phyloP scores from a whole-genome alignment of 2,888 invertebrate species.

The Lithophane semibrunnea region DNA sequence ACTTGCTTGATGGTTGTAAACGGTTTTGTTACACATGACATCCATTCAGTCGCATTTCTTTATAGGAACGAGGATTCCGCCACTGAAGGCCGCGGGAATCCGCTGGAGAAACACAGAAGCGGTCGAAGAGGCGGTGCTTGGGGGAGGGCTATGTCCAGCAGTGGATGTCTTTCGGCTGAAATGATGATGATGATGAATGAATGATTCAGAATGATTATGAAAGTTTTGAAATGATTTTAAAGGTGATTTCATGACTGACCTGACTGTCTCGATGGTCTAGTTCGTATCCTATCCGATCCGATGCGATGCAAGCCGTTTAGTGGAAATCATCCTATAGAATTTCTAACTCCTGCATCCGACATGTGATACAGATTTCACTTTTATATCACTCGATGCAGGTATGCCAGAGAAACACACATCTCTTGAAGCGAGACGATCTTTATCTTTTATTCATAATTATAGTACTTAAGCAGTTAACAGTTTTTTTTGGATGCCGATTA shows the following conservation, averaged over 20 bases:
- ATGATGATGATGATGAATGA: too few relatives aligned
- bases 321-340: conserved; percentile 11
- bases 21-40: conserved; percentile 31
- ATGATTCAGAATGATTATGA: too few relatives aligned
- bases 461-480: background rate
- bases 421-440: conserved; percentile 41
- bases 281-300: too few relatives aligned
- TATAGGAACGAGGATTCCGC: background rate
- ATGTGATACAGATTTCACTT: conserved; percentile 53
- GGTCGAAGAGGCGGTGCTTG: too few relatives aligned
- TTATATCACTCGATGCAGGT: conserved; percentile 36
- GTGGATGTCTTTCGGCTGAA: too few relatives aligned
- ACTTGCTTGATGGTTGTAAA: conserved; percentile 44
- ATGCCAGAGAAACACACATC: conserved; percentile 36
- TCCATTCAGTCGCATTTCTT: background rate
- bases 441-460: conserved; percentile 60
- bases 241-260: too few relatives aligned
- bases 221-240: too few relatives aligned
- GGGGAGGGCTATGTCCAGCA: too few relatives aligned
- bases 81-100: too few relatives aligned
- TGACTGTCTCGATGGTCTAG: too few relatives aligned
- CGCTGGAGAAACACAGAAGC: too few relatives aligned
- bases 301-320: too few relatives aligned
- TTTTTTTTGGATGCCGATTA: conserved; percentile 23
- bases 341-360: conserved; percentile 15